These are phyloP conservation scores for Ranitomeya variabilis DNA, from an alignment of 2,113 vertebrate species.

Conservation along the genomic window DNA sequence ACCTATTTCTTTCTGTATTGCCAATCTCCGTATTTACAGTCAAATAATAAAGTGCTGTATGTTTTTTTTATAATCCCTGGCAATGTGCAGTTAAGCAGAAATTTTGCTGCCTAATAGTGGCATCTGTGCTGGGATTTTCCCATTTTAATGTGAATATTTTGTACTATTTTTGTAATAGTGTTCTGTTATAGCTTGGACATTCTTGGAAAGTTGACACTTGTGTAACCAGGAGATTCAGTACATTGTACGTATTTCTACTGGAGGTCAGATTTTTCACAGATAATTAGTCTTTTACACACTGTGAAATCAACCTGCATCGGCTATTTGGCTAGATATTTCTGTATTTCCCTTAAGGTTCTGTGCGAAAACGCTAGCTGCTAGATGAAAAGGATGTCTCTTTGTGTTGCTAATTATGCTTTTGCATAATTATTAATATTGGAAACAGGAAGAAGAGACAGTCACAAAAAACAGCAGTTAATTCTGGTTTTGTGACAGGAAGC, in stretches of 20 bases:
- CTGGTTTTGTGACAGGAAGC: constrained; percentile 82
- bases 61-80: constrained; percentile 59
- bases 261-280: constrained; percentile 81
- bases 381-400: constrained; percentile 80
- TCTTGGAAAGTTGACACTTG: neutral
- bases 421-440: constrained; percentile 90
- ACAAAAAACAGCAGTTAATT: constrained; percentile 79
- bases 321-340: constrained; percentile 83
- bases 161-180: neutral
- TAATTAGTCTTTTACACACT: constrained; percentile 85
- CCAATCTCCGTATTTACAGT: constrained; percentile 11
- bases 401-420: constrained; percentile 88
- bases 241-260: constrained; percentile 77
- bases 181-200: neutral
- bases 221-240: neutral
- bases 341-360: constrained; percentile 85
- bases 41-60: constrained; percentile 11
- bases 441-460: constrained; percentile 86
- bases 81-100: constrained; percentile 62
- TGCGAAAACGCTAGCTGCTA: constrained; percentile 81
- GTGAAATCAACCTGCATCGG: constrained; percentile 84
- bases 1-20: constrained; percentile 75
- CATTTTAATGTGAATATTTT: neutral
- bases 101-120: constrained; percentile 55
- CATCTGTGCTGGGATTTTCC: neutral